phyloP scores from a whole-genome alignment of 2,113 vertebrate genomes.

The Grus americana region DNA sequence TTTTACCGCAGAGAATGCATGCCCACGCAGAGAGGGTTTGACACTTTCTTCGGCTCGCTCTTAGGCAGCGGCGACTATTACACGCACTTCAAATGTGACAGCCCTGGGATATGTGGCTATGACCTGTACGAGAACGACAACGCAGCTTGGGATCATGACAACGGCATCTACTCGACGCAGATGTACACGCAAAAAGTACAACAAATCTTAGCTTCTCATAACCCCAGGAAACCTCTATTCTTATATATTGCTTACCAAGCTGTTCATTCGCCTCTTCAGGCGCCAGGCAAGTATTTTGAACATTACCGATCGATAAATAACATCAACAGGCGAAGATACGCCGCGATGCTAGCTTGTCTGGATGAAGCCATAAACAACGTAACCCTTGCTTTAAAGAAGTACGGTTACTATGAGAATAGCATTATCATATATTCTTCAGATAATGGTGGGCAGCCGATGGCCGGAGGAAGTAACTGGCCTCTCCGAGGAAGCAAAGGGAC shows the following conservation, averaged over 20 bases:
- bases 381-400: conserved; percentile 85
- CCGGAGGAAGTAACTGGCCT: conserved; percentile 96
- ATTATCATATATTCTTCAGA: conserved; percentile 95
- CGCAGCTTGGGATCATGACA: conserved; percentile 92
- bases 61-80: conserved; percentile 96
- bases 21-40: conserved; percentile 93
- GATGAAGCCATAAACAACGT: conserved; percentile 93
- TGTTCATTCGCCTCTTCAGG: conserved; percentile 93
- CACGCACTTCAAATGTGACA: conserved; percentile 95
- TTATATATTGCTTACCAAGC: conserved; percentile 95
- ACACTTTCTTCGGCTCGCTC: conserved; percentile 94
- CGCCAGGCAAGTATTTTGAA: conserved; percentile 88
- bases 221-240: conserved; percentile 86
- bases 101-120: conserved; percentile 91
- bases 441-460: conserved; percentile 91
- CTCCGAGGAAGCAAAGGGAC: conserved; percentile 94
- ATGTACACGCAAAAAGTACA: conserved; percentile 93
- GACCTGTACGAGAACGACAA: conserved; percentile 93
- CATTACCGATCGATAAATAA: conserved; percentile 92
- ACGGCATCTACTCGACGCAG: conserved; percentile 90
- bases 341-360: conserved; percentile 94
- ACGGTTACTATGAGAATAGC: conserved; percentile 92
- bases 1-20: conserved; percentile 95
- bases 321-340: conserved; percentile 87
- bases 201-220: conserved; percentile 85